phyloP scores from a whole-genome alignment of 1,140 invertebrate species.

The Drosophila punjabiensis region DNA sequence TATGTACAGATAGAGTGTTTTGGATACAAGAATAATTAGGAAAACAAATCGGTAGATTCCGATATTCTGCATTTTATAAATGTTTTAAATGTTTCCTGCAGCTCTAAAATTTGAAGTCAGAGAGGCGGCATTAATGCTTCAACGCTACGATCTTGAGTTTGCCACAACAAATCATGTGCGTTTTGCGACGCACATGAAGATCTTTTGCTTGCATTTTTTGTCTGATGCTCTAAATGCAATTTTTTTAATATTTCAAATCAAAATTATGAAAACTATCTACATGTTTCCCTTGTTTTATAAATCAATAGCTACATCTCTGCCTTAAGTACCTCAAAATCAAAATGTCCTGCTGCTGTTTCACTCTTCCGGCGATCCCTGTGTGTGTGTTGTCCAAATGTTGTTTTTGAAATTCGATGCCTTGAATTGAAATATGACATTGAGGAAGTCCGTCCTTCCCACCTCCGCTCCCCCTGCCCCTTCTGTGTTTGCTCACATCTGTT shows the following conservation, averaged over 20 bases:
- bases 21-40: no score
- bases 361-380: not conserved
- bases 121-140: no score
- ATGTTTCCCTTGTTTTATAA: no score
- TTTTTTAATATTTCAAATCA: not conserved
- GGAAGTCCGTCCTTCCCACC: constrained; percentile 39
- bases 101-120: no score
- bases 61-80: no score
- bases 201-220: no score
- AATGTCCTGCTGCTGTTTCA: not conserved
- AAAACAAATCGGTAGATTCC: no score
- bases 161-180: no score
- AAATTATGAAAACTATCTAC: not conserved
- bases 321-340: not conserved
- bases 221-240: not conserved
- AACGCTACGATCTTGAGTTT: no score
- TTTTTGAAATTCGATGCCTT: constrained; percentile 45
- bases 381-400: constrained; percentile 11
- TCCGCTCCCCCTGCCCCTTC: not conserved
- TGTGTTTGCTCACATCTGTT: constrained; percentile 57
- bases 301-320: not conserved
- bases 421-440: constrained; percentile 34
- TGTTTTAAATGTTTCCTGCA: no score
- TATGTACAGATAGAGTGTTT: no score
- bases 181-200: no score